These are phyloP conservation scores for Archips xylosteana DNA, from an alignment of 2,888 invertebrate species.

Conservation along the genomic window DNA sequence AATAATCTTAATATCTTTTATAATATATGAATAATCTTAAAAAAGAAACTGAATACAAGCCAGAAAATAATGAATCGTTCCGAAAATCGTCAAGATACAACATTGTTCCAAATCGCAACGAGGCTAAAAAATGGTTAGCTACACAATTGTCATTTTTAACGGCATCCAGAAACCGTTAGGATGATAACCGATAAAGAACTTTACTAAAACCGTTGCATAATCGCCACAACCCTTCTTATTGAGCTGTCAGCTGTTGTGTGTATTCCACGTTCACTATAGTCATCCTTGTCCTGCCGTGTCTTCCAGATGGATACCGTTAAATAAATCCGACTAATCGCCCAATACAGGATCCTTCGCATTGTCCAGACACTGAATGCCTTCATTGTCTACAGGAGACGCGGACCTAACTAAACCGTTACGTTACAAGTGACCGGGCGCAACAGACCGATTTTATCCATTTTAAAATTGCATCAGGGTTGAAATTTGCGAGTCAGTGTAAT, in stretches of 20 bases:
- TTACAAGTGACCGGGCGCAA: slow-evolving; percentile 46
- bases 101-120: no score
- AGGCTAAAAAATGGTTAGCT: no score
- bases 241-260: slow-evolving; percentile 1
- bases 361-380: slow-evolving; percentile 78
- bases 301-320: slow-evolving; percentile 70
- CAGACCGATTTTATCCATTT: slow-evolving; percentile 48
- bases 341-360: slow-evolving; percentile 66
- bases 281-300: slow-evolving; percentile 36
- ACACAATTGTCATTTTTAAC: not conserved
- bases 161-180: slow-evolving; percentile 27
- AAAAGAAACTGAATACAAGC: no score
- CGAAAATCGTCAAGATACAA: no score
- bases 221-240: slow-evolving; percentile 50
- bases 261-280: not conserved
- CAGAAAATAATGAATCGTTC: no score
- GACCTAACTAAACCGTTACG: slow-evolving; percentile 48
- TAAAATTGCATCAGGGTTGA: slow-evolving; percentile 48
- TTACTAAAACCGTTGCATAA: slow-evolving; percentile 34
- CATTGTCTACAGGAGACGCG: slow-evolving; percentile 69
- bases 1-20: no score
- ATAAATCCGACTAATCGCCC: slow-evolving; percentile 77
- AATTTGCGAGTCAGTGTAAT: slow-evolving; percentile 46
- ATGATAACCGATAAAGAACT: slow-evolving; percentile 9
- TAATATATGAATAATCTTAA: no score